A percentile compares a stretch with the other conserved stretches of the same genome.
These are phyloP conservation scores for Oncorhynchus kisutch DNA, from an alignment of 2,113 vertebrate genomes.

Conservation along the genomic window DNA sequence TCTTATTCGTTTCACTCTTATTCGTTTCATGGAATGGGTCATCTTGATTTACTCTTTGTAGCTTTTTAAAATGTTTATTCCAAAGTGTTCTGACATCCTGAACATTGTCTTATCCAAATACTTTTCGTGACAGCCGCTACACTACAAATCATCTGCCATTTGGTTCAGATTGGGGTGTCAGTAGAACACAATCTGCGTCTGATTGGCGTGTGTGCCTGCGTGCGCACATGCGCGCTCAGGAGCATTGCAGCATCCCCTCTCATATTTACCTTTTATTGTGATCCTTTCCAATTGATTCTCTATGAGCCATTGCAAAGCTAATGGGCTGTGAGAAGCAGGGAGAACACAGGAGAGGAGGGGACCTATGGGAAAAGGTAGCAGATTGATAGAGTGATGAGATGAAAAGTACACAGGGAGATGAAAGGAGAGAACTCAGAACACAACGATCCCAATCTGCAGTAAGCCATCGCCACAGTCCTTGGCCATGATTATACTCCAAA, in stretches of 20 bases:
- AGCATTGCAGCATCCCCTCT: slow-evolving; percentile 30
- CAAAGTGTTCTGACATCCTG: neutral
- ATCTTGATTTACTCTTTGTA: neutral
- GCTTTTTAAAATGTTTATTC: too few species aligned
- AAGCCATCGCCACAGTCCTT: slow-evolving; percentile 87
- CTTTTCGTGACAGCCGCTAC: neutral
- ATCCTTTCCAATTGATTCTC: slow-evolving; percentile 77
- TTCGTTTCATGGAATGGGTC: slow-evolving; percentile 2
- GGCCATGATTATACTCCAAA: slow-evolving; percentile 96
- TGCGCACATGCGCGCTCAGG: slow-evolving; percentile 56
- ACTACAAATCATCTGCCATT: slow-evolving; percentile 38
- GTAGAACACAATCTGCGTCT: slow-evolving; percentile 44
- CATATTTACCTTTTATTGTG: slow-evolving; percentile 64
- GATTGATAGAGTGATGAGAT: slow-evolving; percentile 80
- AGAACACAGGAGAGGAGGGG: slow-evolving; percentile 58
- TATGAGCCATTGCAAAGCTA: slow-evolving; percentile 88
- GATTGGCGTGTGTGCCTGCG: slow-evolving; percentile 38
- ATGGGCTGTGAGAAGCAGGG: slow-evolving; percentile 82
- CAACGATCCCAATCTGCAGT: slow-evolving; percentile 84
- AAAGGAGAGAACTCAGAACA: slow-evolving; percentile 42
- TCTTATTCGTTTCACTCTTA: neutral
- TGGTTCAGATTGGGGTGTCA: slow-evolving; percentile 27
- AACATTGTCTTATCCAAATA: slow-evolving; percentile 43
- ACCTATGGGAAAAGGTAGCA: slow-evolving; percentile 83
- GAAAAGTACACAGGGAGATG: slow-evolving; percentile 30